phyloP scores from a whole-genome alignment of 2,113 vertebrate species.

The Corythornis madagascariensis region DNA sequence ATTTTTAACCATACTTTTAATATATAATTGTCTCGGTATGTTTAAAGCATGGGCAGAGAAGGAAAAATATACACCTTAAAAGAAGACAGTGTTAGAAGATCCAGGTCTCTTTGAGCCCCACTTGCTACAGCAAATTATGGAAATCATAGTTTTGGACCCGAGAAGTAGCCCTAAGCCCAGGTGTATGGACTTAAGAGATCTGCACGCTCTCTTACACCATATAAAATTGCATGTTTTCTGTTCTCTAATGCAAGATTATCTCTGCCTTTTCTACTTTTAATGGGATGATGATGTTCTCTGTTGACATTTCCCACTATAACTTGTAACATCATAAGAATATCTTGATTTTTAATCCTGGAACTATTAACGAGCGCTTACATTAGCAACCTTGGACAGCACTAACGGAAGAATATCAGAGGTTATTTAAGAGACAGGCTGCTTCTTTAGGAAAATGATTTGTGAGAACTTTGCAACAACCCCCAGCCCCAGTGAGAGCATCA shows the following conservation, averaged over 20 bases:
- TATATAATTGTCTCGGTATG: fast-evolving
- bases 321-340: neutral
- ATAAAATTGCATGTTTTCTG: neutral
- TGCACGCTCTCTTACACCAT: neutral
- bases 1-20: neutral
- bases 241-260: neutral
- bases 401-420: neutral
- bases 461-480: neutral
- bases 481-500: fast-evolving
- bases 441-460: conserved; percentile 5
- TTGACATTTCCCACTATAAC: neutral
- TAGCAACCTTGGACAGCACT: conserved; percentile 19
- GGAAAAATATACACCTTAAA: neutral
- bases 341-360: conserved; percentile 41
- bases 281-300: neutral
- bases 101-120: neutral
- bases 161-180: neutral
- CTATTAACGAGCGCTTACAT: neutral
- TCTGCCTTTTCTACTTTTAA: neutral
- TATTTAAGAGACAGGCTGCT: neutral
- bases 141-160: neutral
- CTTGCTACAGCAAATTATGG: neutral
- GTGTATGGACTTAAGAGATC: neutral
- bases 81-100: neutral
- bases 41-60: neutral